Conservation (phyloP, 2,888 invertebrate genomes). For the Oscheius onirici region DNA sequence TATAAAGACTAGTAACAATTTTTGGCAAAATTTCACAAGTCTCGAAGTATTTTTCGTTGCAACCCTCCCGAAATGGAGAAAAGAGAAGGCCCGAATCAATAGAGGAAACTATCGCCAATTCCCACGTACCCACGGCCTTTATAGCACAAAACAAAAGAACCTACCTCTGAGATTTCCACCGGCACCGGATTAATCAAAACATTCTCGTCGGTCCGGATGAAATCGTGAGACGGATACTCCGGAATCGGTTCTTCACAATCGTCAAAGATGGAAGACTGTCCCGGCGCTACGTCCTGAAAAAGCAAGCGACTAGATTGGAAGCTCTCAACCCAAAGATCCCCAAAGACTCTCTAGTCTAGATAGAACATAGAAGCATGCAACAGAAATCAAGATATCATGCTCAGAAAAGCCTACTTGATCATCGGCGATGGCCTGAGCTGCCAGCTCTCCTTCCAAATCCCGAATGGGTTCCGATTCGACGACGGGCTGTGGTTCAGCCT, state of each 20-base stretch:
- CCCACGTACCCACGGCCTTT: not conserved
- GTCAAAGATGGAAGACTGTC: constrained; percentile 23
- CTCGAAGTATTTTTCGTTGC: not conserved
- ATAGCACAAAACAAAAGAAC: not conserved
- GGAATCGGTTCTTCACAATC: constrained; percentile 31
- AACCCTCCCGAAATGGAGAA: not conserved
- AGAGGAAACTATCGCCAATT: not conserved
- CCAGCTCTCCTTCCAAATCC: constrained; percentile 20
- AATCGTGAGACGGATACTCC: constrained; percentile 28
- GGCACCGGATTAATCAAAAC: not conserved
- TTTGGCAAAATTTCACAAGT: no score
- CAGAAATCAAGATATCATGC: constrained; percentile 7
- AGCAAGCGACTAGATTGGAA: not conserved
- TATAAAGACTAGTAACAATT: no score
- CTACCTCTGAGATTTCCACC: constrained; percentile 24
- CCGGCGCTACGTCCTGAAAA: not conserved
- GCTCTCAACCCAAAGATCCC: no score
- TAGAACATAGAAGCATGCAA: constrained; percentile 29
- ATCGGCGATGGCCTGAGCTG: constrained; percentile 23
- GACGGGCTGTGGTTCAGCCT: not conserved
- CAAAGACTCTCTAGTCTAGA: not conserved
- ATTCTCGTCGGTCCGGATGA: constrained; percentile 11
- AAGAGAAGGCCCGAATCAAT: not conserved
- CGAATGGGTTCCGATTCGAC: constrained; percentile 13
- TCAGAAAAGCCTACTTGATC: constrained; percentile 19